phyloP scores from a whole-genome alignment of 2,888 invertebrate species.

The Colletes collaris region DNA sequence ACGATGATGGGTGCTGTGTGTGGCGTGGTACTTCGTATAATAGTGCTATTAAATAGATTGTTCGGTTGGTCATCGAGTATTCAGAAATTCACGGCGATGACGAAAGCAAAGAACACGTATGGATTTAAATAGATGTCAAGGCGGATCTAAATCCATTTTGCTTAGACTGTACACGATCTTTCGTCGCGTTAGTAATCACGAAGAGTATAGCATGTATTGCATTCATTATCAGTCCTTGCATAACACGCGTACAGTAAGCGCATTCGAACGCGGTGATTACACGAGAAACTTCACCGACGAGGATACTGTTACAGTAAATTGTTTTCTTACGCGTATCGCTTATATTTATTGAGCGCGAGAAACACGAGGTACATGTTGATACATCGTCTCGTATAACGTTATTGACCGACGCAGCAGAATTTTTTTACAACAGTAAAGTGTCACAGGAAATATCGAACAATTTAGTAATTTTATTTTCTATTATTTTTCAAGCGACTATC shows the following conservation, averaged over 20 bases:
- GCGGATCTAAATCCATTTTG: constrained; percentile 46
- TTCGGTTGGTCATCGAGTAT: constrained; percentile 42
- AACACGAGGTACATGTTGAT: constrained; percentile 1
- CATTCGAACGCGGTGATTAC: constrained; percentile 30
- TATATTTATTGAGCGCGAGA: constrained; percentile 29
- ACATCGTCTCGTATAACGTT: too few relatives aligned
- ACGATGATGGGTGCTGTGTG: too few relatives aligned
- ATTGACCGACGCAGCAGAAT: too few relatives aligned
- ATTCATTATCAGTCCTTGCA: constrained; percentile 37
- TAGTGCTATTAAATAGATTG: constrained; percentile 6
- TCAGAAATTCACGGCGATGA: constrained; percentile 51
- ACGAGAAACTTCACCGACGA: constrained; percentile 15
- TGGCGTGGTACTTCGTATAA: not conserved
- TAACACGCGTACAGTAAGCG: constrained; percentile 24
- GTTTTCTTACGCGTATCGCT: constrained; percentile 36
- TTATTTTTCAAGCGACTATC: too few relatives aligned
- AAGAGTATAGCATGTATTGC: constrained; percentile 24
- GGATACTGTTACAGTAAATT: constrained; percentile 43
- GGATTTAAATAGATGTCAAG: constrained; percentile 55
- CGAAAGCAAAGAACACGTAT: constrained; percentile 17
- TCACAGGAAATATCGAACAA: too few relatives aligned
- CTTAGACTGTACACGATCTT: constrained; percentile 17
- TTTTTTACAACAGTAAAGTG: too few relatives aligned
- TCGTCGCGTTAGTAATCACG: constrained; percentile 9
- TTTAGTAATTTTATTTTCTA: too few relatives aligned